Evolutionary conservation across 2,797 vertebrate species (phyloP), one percentile per base, ranked within the genome.

Genomic region (Selene dorsalis): DNA sequence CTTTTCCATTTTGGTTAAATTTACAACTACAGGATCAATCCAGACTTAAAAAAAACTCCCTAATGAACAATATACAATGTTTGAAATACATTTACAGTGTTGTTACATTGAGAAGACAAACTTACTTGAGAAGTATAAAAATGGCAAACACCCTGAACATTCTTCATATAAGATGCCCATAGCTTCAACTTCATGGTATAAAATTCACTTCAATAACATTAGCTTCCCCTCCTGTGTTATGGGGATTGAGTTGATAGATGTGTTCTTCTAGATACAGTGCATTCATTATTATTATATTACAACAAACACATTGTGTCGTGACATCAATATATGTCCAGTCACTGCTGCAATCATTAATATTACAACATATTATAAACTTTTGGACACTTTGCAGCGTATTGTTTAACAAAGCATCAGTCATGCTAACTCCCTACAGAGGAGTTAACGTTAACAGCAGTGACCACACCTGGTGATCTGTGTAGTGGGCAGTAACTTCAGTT

Each of bases 381-480:
- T n/a, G 24, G 9, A 52, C n/a, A 66, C 14, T 55, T 26, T 10
- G 58, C 28, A 56, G 20, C 39, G 4, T 4, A 50, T 66, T 0
- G 4, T 77, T 47, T 22, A 67, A 70, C 24, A 75, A 78, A 73
- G 67, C 60, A 77, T 17, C 69, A 65, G 60, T 59, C 20, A 41
- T 45, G 4, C 59, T 59, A 12, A 45, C 22, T 22, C 30, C 7
- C 30, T 20, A 6, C n/a, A 30, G 24, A 32, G 10, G 6, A 41
- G 6, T 64, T 43, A 22, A 24, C 17, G 18, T 13, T n/a, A 16
- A 8, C 11, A 10, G n/a, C 69, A 39, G 9, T 10, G 6, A 38
- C 39, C 18, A 63, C n/a, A 52, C 26, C 13, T 6, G 17, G 10
- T n/a, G 10, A 28, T 39, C 7, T 4, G 11, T 20, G n/a, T 10